Conservation (phyloP, 1,140 invertebrate genomes). For the Anagrus nilaparvatae region DNA sequence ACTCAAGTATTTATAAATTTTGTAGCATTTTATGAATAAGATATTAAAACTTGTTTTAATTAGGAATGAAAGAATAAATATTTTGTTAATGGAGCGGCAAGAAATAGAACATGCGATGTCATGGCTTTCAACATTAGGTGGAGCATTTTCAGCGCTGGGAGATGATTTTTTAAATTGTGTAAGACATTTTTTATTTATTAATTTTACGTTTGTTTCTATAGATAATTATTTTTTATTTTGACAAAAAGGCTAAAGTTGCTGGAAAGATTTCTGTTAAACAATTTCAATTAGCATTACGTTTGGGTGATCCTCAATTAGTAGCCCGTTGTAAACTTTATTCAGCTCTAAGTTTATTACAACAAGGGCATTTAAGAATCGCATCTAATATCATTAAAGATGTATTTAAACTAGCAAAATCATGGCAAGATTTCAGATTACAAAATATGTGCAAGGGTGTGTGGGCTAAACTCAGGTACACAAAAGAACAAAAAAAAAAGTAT, state of each 20-base stretch:
- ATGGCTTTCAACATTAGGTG: conserved; percentile 92
- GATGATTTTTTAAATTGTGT: conserved; percentile 73
- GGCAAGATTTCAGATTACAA: conserved; percentile 51
- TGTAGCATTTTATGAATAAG: not conserved
- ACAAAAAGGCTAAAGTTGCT: conserved; percentile 80
- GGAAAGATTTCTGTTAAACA: conserved; percentile 79
- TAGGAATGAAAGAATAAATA: conserved; percentile 35
- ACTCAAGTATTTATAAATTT: conserved; percentile 1
- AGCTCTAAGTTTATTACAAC: conserved; percentile 80
- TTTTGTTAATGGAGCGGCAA: conserved; percentile 50
- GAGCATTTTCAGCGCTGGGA: conserved; percentile 86
- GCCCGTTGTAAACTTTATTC: conserved; percentile 75
- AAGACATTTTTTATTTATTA: conserved; percentile 33
- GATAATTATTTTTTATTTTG: conserved; percentile 21
- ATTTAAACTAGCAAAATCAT: conserved; percentile 45
- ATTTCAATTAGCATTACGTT: conserved; percentile 62
- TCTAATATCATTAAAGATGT: conserved; percentile 56
- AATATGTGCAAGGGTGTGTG: conserved; percentile 80
- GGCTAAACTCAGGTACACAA: conserved; percentile 62
- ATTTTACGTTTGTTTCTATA: conserved; percentile 6
- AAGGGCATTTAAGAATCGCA: conserved; percentile 52
- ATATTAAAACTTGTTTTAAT: conserved; percentile 10
- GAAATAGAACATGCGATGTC: conserved; percentile 80
- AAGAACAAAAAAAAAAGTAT: conserved; percentile 26
- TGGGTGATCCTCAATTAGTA: conserved; percentile 70